A percentile compares a stretch with the other conserved stretches of the same genome.
These are phyloP conservation scores for Frankliniella intonsa DNA, from an alignment of 2,888 invertebrate species.

Conservation along the genomic window DNA sequence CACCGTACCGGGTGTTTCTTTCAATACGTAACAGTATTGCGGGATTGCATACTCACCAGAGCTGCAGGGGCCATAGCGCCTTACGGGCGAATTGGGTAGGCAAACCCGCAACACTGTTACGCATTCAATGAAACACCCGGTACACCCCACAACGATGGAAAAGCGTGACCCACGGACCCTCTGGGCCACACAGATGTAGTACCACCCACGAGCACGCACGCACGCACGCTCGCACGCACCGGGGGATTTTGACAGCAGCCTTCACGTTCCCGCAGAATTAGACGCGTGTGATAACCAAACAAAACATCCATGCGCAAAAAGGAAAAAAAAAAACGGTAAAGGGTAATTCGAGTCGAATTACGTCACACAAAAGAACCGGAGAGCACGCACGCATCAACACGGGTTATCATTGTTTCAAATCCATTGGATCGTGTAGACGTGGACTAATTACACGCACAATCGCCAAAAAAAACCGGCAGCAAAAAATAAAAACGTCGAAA, in stretches of 20 bases:
- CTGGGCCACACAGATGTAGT: neutral
- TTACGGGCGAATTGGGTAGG: too few species aligned
- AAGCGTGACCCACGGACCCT: too few species aligned
- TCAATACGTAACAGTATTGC: too few species aligned
- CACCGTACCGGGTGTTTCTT: too few species aligned
- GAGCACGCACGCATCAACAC: neutral
- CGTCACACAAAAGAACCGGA: neutral
- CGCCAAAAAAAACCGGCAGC: neutral
- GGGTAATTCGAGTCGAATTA: neutral
- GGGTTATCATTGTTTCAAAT: neutral
- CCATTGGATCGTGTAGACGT: neutral
- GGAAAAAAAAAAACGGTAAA: neutral
- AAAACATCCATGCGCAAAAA: too few species aligned
- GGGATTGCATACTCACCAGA: too few species aligned
- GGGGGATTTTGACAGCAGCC: neutral
- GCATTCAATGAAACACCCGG: too few species aligned
- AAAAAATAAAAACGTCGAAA: neutral
- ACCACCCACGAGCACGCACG: neutral
- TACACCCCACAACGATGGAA: too few species aligned
- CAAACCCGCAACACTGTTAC: too few species aligned
- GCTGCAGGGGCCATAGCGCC: too few species aligned
- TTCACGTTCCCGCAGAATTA: too few species aligned
- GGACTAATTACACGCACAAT: conserved; percentile 10
- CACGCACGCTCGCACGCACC: neutral
- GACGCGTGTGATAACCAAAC: too few species aligned